Evolutionary conservation across 2,113 vertebrate genomes (phyloP).

Genomic region (Melanerpes formicivorus): DNA sequence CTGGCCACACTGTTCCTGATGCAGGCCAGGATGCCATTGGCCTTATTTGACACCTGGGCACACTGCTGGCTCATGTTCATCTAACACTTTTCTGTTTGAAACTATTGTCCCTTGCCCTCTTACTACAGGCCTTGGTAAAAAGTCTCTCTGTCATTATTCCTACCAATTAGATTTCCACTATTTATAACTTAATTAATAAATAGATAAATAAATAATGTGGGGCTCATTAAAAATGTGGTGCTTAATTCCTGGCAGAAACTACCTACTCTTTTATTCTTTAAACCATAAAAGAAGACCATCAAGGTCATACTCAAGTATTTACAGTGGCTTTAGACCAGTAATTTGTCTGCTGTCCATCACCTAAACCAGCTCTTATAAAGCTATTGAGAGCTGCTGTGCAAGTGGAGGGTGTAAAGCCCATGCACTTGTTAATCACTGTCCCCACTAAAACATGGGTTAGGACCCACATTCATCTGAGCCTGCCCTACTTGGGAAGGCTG

Average conservation of each 20-base stretch:
- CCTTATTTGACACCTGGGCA: no score
- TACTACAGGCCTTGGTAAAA: background rate
- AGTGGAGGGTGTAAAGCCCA: accelerated
- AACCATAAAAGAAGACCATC: background rate
- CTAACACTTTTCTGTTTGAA: background rate
- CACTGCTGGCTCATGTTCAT: no score
- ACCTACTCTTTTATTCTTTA: background rate
- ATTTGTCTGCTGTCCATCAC: background rate
- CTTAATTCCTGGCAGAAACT: background rate
- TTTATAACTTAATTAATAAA: no score
- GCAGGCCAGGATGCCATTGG: no score
- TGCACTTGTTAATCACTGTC: accelerated
- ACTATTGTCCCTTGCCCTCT: background rate
- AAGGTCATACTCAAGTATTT: background rate
- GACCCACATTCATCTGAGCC: background rate
- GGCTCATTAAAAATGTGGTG: background rate
- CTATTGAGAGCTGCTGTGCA: background rate
- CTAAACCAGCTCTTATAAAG: background rate
- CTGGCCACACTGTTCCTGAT: no score
- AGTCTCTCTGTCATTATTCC: background rate
- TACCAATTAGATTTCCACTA: background rate
- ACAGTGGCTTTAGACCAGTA: background rate
- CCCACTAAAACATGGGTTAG: background rate
- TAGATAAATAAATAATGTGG: background rate
- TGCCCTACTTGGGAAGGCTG: background rate